Conservation (phyloP, 1,140 invertebrate species). For the Neelides sp. region DNA sequence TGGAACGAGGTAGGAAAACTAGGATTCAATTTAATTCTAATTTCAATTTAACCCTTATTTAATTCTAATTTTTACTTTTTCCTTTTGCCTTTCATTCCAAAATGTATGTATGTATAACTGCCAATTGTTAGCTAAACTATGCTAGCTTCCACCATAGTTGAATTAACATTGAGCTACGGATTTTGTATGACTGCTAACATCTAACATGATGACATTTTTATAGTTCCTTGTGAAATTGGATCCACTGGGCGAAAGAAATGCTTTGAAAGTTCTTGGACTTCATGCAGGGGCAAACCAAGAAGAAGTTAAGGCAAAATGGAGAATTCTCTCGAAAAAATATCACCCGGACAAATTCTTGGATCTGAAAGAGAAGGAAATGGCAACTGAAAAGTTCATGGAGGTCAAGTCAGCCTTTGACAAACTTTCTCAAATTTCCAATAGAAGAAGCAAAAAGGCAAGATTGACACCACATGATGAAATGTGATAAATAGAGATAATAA, state of each 20-base stretch:
- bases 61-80: too few relatives aligned
- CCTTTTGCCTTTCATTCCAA: too few relatives aligned
- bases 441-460: conserved; percentile 49
- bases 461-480: too few relatives aligned
- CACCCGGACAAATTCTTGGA: conserved; percentile 86
- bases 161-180: too few relatives aligned
- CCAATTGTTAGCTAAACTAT: too few relatives aligned
- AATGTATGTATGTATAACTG: too few relatives aligned
- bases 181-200: too few relatives aligned
- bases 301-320: conserved; percentile 69
- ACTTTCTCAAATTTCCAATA: conserved; percentile 67
- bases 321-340: conserved; percentile 66
- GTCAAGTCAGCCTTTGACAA: conserved; percentile 86
- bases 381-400: conserved; percentile 80
- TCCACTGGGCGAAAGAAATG: conserved; percentile 76
- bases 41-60: too few relatives aligned
- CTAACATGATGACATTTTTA: too few relatives aligned
- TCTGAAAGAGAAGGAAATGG: conserved; percentile 43
- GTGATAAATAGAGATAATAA: too few relatives aligned
- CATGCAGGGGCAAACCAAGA: conserved; percentile 61
- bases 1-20: conserved; percentile 77
- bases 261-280: conserved; percentile 63
- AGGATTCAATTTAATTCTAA: too few relatives aligned
- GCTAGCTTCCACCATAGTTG: too few relatives aligned
- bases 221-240: conserved; percentile 41